Conservation (phyloP, 2,113 vertebrate genomes). For the Sylvia atricapilla region DNA sequence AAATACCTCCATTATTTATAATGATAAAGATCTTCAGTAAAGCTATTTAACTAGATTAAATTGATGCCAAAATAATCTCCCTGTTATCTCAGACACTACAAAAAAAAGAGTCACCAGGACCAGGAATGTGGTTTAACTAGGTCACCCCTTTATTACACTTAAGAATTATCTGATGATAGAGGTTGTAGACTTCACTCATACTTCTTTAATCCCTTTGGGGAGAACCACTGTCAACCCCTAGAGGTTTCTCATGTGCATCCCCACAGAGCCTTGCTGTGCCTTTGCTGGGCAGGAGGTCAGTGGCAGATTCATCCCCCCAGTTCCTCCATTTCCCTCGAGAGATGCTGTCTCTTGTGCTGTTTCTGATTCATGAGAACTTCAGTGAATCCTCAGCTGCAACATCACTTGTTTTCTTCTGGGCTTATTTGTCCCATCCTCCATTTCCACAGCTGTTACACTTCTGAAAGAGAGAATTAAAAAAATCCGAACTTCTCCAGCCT, state of each 20-base stretch:
- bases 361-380: neutral
- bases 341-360: neutral
- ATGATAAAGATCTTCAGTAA: slow-evolving; percentile 61
- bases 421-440: neutral
- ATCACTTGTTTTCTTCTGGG: neutral
- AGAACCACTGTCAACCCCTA: neutral
- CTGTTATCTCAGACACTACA: slow-evolving; percentile 47
- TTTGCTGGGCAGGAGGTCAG: neutral
- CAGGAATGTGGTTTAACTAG: slow-evolving; percentile 54
- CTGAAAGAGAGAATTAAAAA: neutral
- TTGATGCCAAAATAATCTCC: slow-evolving; percentile 60
- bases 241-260: neutral
- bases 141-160: slow-evolving; percentile 46
- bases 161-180: slow-evolving; percentile 29
- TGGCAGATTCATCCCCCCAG: neutral
- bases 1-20: slow-evolving; percentile 58
- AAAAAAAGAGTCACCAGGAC: slow-evolving; percentile 10
- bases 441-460: neutral
- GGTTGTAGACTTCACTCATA: slow-evolving; percentile 25
- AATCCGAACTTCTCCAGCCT: neutral
- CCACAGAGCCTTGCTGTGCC: neutral
- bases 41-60: slow-evolving; percentile 60
- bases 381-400: neutral
- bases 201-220: slow-evolving; percentile 8
- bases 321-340: neutral